These are phyloP conservation scores for Caenorhabditis japonica DNA, from an alignment of 2,888 invertebrate genomes.

Conservation along the genomic window DNA sequence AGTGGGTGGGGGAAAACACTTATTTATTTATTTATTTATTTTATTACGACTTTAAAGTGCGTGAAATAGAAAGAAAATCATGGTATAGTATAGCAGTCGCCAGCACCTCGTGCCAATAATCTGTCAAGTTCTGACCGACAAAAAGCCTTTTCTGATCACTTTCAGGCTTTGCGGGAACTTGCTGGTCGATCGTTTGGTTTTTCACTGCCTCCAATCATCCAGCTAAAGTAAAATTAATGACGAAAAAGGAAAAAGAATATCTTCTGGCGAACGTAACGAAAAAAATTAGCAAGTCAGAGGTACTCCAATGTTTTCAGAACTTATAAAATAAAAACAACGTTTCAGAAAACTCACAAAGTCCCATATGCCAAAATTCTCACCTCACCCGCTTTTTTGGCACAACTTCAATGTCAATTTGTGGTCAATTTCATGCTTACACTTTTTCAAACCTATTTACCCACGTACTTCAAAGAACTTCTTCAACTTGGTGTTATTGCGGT, in stretches of 20 bases:
- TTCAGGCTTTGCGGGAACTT: constrained; percentile 48
- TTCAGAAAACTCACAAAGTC: constrained; percentile 36
- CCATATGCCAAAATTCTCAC: constrained; percentile 54
- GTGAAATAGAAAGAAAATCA: no score
- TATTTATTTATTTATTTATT: no score
- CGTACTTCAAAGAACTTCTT: constrained; percentile 68
- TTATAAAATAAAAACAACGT: not conserved
- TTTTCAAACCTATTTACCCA: constrained; percentile 67
- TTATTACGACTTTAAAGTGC: no score
- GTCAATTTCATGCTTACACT: constrained; percentile 65
- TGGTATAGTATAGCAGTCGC: no score
- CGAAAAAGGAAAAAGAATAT: constrained; percentile 54
- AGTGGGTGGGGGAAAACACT: no score
- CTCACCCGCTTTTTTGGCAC: constrained; percentile 56
- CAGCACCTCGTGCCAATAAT: no score
- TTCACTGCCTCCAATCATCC: constrained; percentile 52
- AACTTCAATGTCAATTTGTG: constrained; percentile 57
- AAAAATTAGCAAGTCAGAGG: constrained; percentile 26
- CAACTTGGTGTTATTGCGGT: constrained; percentile 58
- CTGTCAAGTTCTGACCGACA: no score
- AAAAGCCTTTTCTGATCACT: not conserved
- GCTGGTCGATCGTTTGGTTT: constrained; percentile 58
- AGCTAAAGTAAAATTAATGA: constrained; percentile 57
- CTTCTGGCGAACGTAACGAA: constrained; percentile 46
- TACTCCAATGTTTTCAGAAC: constrained; percentile 1